These are phyloP conservation scores for Delia radicum DNA, from an alignment of 1,140 invertebrate species.

Conservation along the genomic window DNA sequence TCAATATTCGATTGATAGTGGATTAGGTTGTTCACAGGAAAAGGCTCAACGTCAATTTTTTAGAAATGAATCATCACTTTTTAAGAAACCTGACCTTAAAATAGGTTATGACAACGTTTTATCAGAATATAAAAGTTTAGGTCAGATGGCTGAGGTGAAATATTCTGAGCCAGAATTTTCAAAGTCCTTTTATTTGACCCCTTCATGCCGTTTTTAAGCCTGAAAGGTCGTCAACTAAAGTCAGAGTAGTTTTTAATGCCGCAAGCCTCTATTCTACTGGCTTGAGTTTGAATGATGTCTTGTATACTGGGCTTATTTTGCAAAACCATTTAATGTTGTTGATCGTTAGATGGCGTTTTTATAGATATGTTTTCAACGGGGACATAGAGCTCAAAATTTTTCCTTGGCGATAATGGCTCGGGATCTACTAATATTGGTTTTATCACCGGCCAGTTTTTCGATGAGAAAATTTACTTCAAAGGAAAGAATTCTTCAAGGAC, in stretches of 20 bases:
- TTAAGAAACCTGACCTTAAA: background rate
- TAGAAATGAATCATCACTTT: background rate
- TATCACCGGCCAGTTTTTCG: background rate
- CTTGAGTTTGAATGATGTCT: background rate
- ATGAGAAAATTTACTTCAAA: background rate
- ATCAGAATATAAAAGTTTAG: background rate
- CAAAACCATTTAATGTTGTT: background rate
- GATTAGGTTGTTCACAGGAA: background rate
- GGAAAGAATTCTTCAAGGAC: background rate
- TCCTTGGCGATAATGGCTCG: background rate
- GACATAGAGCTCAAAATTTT: background rate
- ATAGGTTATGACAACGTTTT: background rate
- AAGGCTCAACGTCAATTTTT: background rate
- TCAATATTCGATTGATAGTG: background rate
- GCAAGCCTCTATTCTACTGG: background rate
- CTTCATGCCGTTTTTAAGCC: background rate
- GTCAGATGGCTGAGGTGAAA: background rate
- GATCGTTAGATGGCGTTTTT: background rate
- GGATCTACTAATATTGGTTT: background rate
- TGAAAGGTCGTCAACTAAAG: background rate
- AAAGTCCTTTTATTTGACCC: background rate
- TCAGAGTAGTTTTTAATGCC: background rate
- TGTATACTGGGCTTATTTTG: background rate
- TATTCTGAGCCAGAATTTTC: no score
- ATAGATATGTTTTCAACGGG: background rate